phyloP scores from a whole-genome alignment of 2,888 invertebrate species.

The Protophormia terraenovae region DNA sequence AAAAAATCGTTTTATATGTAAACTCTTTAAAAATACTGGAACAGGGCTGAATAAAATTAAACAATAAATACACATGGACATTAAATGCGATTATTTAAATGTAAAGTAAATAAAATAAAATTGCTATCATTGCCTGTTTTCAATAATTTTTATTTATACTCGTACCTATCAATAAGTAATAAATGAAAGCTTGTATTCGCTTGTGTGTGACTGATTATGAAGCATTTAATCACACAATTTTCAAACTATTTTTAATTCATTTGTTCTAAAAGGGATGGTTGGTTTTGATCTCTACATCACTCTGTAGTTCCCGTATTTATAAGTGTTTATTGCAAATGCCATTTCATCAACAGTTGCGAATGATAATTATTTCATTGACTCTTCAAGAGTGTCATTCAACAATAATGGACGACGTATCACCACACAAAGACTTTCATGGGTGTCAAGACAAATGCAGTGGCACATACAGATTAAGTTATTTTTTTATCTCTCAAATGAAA shows the following conservation, averaged over 20 bases:
- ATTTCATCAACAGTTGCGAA: not conserved
- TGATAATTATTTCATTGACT: constrained; percentile 21
- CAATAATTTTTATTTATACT: not conserved
- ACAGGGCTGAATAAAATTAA: not conserved
- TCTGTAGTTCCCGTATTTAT: not conserved
- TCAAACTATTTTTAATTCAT: not conserved
- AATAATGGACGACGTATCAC: not conserved
- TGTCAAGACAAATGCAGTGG: not conserved
- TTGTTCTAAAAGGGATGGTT: not conserved
- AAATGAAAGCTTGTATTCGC: not conserved
- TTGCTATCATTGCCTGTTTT: not conserved
- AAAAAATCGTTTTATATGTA: no score
- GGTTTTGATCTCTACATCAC: not conserved
- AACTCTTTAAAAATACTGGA: not conserved
- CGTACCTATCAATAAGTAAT: not conserved
- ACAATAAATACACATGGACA: not conserved
- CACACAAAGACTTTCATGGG: constrained; percentile 11
- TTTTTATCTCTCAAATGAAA: not conserved
- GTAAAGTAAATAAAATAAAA: not conserved
- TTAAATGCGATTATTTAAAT: not conserved
- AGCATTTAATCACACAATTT: not conserved
- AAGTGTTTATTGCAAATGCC: not conserved
- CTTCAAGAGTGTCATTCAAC: not conserved
- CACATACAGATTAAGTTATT: not conserved
- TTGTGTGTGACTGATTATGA: not conserved